A percentile compares a stretch with the other conserved stretches of the same genome.
Conservation (phyloP, 2,113 vertebrate genomes). For the Seriola rivoliana region DNA sequence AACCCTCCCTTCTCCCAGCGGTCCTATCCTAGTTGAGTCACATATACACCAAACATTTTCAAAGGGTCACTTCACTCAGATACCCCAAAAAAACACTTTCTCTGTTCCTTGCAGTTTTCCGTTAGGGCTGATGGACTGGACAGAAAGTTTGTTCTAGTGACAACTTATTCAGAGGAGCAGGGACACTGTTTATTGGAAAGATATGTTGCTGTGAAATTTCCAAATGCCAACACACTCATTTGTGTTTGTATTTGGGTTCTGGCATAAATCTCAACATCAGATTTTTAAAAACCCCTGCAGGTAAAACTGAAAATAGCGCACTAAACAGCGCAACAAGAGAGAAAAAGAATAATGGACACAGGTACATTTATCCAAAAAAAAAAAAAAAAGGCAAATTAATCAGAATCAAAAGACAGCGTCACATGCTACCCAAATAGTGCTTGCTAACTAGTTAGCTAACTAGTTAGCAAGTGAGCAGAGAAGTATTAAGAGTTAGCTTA, state of each 20-base stretch:
- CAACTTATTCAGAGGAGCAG: neutral
- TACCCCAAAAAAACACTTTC: neutral
- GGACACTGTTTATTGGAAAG: neutral
- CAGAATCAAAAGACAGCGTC: no score
- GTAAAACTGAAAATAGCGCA: neutral
- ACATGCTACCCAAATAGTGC: no score
- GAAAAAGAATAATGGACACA: no score
- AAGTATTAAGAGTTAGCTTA: no score
- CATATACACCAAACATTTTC: constrained; percentile 4
- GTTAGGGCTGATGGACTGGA: neutral
- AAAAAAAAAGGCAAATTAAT: no score
- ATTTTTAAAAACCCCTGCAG: neutral
- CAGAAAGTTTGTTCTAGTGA: neutral
- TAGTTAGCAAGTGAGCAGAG: no score
- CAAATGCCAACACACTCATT: neutral
- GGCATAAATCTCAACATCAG: no score
- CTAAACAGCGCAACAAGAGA: neutral
- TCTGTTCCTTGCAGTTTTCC: neutral
- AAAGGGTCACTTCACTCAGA: constrained; percentile 12
- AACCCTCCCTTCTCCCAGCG: constrained; percentile 20
- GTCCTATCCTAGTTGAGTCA: constrained; percentile 40
- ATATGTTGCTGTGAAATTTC: no score
- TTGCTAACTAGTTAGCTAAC: no score
- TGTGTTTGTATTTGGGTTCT: neutral
- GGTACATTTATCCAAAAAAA: no score